Evolutionary conservation across 2,113 vertebrate species (phyloP), one percentile per base, ranked within the genome.

Genomic region (Peromyscus maniculatus): DNA sequence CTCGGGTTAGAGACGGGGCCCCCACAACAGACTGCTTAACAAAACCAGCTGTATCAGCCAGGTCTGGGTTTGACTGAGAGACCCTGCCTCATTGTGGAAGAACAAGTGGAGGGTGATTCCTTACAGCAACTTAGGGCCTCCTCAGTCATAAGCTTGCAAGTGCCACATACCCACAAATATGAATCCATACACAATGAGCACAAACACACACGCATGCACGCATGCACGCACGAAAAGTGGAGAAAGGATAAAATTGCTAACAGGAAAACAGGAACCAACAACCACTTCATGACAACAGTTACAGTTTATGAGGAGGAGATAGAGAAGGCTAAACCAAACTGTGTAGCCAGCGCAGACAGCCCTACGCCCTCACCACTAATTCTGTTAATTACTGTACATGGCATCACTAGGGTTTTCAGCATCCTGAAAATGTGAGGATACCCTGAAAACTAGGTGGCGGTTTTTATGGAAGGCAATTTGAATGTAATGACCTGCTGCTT

Each of bases 251-350:
- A 39, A 59, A 26, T 26, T 15, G 3, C 39, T 28, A 39, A 2
- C 5, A 4, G 43, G 39, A 31, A 49, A 78, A 3, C 93, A 59
- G 43, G 0, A 77, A 80, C 13, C 77, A 24, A 93, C 71, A 89
- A 74, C 64, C 5, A 39, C 28, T 78, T 93, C 19, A 84, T 22
- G 7, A 5, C 83, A 89, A 67, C 19, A 66, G 31, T 75, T 1
- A 71, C 10, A 33, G 6, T 69, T 36, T 79, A 8, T 39, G 67
- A 33, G 28, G 80, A 52, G 43, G 77, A 21, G 59, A 69, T n/a
- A 39, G 16, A 82, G 13, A 91, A 89, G 84, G 21, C 16, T 74
- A 59, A 91, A 89, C 49, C 39, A 72, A 91, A 97, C 75, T 91
- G 21, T 33, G 2, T 24, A 83, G n/a, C 19, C 66, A 80, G 7